phyloP scores from a whole-genome alignment of 2,888 invertebrate species.

The Coleophora deauratella region DNA sequence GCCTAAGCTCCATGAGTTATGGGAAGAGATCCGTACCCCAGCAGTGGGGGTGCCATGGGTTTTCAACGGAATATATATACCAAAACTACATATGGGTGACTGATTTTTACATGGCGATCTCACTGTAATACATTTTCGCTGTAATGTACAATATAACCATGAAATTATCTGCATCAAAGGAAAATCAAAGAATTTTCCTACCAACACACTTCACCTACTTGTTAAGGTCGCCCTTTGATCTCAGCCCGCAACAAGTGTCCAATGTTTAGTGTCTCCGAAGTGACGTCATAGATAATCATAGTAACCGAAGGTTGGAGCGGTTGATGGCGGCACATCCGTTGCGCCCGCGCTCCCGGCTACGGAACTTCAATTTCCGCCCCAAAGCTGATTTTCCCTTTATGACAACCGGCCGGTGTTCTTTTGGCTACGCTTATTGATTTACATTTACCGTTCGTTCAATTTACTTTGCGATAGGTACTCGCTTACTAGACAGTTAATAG shows the following conservation, averaged over 20 bases:
- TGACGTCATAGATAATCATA: conserved; percentile 34
- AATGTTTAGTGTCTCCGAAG: conserved; percentile 15
- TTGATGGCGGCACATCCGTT: conserved; percentile 48
- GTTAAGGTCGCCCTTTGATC: background rate
- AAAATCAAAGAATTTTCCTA: background rate
- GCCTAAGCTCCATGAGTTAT: too few species aligned
- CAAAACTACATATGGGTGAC: too few species aligned
- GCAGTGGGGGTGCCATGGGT: too few species aligned
- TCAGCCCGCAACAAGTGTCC: conserved; percentile 2
- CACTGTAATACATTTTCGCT: too few species aligned
- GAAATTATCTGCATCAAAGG: background rate
- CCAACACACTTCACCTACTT: background rate
- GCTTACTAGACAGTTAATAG: too few species aligned
- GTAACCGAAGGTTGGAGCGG: conserved; percentile 32
- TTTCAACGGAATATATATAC: too few species aligned
- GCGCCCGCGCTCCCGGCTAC: conserved; percentile 47
- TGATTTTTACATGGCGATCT: too few species aligned
- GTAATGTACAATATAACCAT: background rate
- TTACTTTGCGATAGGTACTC: too few species aligned
- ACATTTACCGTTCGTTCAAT: conserved; percentile 1
- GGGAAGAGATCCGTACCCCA: too few species aligned
- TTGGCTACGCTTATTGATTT: conserved; percentile 30
- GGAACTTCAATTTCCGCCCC: conserved; percentile 64
- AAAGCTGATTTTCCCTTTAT: conserved; percentile 55
- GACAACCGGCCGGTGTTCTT: conserved; percentile 33